Percentiles rank a stretch among this genome's conserved stretches.
These are phyloP conservation scores for Formica aserva DNA, from an alignment of 2,888 invertebrate species.

Conservation along the genomic window DNA sequence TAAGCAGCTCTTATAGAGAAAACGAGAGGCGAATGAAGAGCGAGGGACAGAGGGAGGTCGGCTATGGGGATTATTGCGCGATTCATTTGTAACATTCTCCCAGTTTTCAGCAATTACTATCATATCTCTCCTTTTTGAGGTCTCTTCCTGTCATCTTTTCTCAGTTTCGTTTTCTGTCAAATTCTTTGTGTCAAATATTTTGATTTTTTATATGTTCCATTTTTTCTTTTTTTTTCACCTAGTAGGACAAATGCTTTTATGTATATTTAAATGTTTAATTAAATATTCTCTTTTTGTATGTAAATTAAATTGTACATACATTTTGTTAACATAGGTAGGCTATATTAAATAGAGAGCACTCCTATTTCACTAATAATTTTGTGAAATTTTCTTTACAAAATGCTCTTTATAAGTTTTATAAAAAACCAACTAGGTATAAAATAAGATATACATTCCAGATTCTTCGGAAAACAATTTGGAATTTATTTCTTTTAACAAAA, in stretches of 20 bases:
- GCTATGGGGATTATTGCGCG: slow-evolving; percentile 80
- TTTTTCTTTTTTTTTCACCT: not conserved
- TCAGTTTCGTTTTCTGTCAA: slow-evolving; percentile 70
- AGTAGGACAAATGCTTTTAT: not conserved
- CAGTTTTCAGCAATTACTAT: slow-evolving; percentile 52
- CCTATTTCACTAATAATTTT: too few relatives aligned
- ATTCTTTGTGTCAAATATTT: slow-evolving; percentile 83
- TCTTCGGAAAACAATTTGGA: not conserved
- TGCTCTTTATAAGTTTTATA: not conserved
- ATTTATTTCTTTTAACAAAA: not conserved
- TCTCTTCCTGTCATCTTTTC: slow-evolving; percentile 38
- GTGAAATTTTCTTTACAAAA: too few relatives aligned
- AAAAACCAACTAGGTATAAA: not conserved
- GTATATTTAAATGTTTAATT: not conserved
- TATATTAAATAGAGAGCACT: not conserved
- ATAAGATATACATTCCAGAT: not conserved
- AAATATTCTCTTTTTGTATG: not conserved
- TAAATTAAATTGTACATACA: not conserved
- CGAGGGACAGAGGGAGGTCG: slow-evolving; percentile 45
- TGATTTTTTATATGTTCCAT: slow-evolving; percentile 53
- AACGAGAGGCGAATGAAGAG: slow-evolving; percentile 48
- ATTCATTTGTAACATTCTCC: slow-evolving; percentile 82
- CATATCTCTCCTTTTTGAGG: slow-evolving; percentile 44
- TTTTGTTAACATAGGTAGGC: not conserved
- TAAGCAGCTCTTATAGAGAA: slow-evolving; percentile 77